Percentiles rank a stretch among this genome's conserved stretches.
Evolutionary conservation across 2,113 vertebrate species (phyloP).

Genomic region (Oriolus oriolus): DNA sequence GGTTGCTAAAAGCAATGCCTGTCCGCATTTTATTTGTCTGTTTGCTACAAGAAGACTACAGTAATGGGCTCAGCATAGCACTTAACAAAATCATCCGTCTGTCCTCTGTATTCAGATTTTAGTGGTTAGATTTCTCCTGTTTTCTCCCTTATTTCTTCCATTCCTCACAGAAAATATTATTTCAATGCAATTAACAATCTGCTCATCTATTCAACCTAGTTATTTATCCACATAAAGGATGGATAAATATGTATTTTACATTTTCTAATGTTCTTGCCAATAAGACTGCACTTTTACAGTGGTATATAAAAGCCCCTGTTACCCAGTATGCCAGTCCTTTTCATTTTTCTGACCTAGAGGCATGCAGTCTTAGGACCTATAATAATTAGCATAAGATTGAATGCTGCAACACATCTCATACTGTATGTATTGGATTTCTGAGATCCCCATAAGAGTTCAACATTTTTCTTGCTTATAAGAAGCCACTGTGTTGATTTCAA

Average conservation of each 20-base stretch:
- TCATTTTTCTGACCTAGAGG: background rate
- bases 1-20: background rate
- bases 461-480: background rate
- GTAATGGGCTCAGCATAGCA: background rate
- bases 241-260: background rate
- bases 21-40: background rate
- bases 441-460: rapidly evolving
- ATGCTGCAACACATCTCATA: background rate
- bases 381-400: background rate
- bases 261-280: background rate
- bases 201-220: background rate
- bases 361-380: background rate
- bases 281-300: background rate
- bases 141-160: background rate
- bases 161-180: background rate
- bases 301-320: background rate
- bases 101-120: background rate
- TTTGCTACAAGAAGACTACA: background rate
- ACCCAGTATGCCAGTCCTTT: background rate
- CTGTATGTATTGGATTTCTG: background rate
- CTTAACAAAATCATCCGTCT: background rate
- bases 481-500: background rate
- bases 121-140: background rate
- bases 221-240: background rate
- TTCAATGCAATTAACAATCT: background rate